These are phyloP conservation scores for Gymnocheta viridis DNA, from an alignment of 2,888 invertebrate genomes.

Conservation along the genomic window DNA sequence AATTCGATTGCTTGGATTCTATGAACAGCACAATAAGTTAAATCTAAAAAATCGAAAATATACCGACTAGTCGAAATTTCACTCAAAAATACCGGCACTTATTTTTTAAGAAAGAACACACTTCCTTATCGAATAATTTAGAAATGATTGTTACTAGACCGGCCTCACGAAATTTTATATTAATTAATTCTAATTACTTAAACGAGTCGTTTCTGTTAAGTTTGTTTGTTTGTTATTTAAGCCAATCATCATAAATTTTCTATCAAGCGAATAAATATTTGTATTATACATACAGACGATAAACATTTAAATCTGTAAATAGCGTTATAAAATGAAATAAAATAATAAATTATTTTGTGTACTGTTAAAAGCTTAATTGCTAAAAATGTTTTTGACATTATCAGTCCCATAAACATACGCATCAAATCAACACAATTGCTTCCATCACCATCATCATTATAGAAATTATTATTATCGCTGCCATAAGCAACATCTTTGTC, in stretches of 20 bases:
- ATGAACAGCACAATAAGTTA: no score
- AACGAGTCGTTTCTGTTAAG: no score
- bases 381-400: slow-evolving; percentile 39
- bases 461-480: slow-evolving; percentile 6
- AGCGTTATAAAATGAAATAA: not conserved
- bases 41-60: no score
- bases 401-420: slow-evolving; percentile 32
- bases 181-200: no score
- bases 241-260: not conserved
- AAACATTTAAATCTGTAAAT: not conserved
- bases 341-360: not conserved
- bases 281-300: not conserved
- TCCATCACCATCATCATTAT: slow-evolving; percentile 16
- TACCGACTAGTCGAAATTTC: no score
- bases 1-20: no score
- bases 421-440: slow-evolving; percentile 34
- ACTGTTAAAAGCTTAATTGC: slow-evolving; percentile 10
- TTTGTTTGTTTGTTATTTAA: no score
- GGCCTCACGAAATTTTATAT: no score
- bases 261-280: not conserved
- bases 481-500: slow-evolving; percentile 18
- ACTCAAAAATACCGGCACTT: no score
- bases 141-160: no score
- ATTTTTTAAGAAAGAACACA: no score
- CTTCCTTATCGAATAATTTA: no score